Conservation (phyloP, 2,888 invertebrate species). For the Cryptophagus acutangulus region DNA sequence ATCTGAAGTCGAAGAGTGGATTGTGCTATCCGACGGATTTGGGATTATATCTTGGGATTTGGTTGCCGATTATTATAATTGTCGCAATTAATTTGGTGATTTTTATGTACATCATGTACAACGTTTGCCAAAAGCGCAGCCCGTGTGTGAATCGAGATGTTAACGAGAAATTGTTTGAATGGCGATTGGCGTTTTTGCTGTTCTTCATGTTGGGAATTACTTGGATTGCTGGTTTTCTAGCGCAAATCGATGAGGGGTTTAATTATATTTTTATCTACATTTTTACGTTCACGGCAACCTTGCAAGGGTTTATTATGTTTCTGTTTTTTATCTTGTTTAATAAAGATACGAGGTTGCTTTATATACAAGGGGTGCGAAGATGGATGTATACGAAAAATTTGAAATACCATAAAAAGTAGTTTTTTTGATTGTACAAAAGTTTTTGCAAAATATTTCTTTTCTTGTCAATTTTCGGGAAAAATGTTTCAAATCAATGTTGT, state of each 20-base stretch:
- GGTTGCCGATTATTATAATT: constrained; percentile 53
- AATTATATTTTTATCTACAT: constrained; percentile 45
- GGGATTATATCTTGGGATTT: constrained; percentile 53
- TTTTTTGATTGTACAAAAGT: too few relatives aligned
- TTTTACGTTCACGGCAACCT: constrained; percentile 54
- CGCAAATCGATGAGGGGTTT: constrained; percentile 41
- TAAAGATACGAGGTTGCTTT: constrained; percentile 54
- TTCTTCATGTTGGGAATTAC: constrained; percentile 59
- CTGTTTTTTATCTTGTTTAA: constrained; percentile 58
- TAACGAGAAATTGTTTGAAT: constrained; percentile 48
- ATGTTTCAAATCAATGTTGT: too few relatives aligned
- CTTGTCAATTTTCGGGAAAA: too few relatives aligned
- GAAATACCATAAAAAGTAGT: not conserved
- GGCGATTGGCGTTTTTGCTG: constrained; percentile 55
- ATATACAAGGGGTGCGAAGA: constrained; percentile 30
- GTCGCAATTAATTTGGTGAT: constrained; percentile 55
- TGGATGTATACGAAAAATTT: constrained; percentile 27
- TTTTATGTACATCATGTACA: constrained; percentile 55
- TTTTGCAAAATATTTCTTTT: too few relatives aligned
- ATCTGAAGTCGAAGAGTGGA: constrained; percentile 43
- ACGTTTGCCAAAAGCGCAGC: constrained; percentile 46
- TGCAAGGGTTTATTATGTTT: constrained; percentile 59
- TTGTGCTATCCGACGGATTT: constrained; percentile 56
- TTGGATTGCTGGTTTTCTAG: constrained; percentile 56
- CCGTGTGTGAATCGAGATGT: constrained; percentile 32